Percentiles rank a stretch among this genome's conserved stretches.
Evolutionary conservation across 1,140 invertebrate species (phyloP).

Genomic region (Spodoptera frugiperda): DNA sequence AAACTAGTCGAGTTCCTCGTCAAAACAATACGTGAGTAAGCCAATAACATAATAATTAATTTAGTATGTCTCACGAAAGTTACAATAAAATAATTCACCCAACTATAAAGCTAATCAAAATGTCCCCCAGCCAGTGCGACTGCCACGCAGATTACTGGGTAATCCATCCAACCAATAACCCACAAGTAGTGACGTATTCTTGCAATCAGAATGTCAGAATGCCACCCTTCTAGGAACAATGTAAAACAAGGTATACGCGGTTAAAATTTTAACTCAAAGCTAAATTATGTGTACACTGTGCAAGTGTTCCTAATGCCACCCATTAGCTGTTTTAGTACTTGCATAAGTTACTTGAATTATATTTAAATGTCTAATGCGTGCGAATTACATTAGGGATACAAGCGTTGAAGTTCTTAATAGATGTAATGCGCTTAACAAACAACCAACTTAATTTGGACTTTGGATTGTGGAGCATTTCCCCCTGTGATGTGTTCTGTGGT

Average conservation of each 20-base stretch:
- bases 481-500: constrained; percentile 9
- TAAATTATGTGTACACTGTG: constrained; percentile 42
- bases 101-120: neutral
- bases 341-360: constrained; percentile 76
- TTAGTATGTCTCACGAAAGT: no score
- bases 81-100: neutral
- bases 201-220: constrained; percentile 4
- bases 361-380: constrained; percentile 72
- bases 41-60: no score
- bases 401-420: constrained; percentile 70
- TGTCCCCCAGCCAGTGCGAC: neutral
- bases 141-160: constrained; percentile 6
- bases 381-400: constrained; percentile 69
- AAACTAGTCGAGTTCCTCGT: no score
- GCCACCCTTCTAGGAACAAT: constrained; percentile 16
- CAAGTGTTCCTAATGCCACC: constrained; percentile 46
- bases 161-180: constrained; percentile 13
- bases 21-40: no score
- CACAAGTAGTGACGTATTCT: neutral
- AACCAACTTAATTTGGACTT: constrained; percentile 59
- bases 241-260: constrained; percentile 35
- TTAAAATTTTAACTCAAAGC: constrained; percentile 47
- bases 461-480: neutral
- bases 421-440: constrained; percentile 65
- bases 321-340: constrained; percentile 58